These are phyloP conservation scores for Aldabrachelys gigantea DNA, from an alignment of 2,113 vertebrate species.

Conservation along the genomic window DNA sequence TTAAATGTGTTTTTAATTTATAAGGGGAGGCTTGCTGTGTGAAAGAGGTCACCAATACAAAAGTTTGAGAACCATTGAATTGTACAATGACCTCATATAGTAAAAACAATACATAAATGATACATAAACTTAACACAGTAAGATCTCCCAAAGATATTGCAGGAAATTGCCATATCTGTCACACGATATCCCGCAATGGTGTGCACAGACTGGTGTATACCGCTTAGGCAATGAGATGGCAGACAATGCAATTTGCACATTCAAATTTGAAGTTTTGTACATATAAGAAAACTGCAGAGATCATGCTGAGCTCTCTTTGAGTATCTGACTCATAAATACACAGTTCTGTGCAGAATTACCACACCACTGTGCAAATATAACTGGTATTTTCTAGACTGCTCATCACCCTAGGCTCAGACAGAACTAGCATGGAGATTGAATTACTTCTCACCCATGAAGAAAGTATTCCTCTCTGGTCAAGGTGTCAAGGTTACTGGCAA, in stretches of 20 bases:
- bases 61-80: no score
- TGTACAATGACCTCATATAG: neutral
- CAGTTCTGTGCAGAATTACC: neutral
- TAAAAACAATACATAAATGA: neutral
- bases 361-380: neutral
- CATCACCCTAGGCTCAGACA: neutral
- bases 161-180: neutral
- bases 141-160: neutral
- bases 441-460: conserved; percentile 16
- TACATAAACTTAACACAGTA: neutral
- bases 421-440: neutral
- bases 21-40: no score
- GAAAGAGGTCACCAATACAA: no score
- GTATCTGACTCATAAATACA: fast-evolving
- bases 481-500: conserved; percentile 31
- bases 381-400: conserved; percentile 24
- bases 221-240: fast-evolving
- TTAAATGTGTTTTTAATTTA: no score
- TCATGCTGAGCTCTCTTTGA: neutral
- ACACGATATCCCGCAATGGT: fast-evolving
- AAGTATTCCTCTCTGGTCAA: conserved; percentile 27
- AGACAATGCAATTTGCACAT: fast-evolving
- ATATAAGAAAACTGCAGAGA: fast-evolving
- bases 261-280: neutral
- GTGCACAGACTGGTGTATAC: neutral